Conservation (phyloP, 2,797 vertebrate genomes). For the Garrulus glandarius region DNA sequence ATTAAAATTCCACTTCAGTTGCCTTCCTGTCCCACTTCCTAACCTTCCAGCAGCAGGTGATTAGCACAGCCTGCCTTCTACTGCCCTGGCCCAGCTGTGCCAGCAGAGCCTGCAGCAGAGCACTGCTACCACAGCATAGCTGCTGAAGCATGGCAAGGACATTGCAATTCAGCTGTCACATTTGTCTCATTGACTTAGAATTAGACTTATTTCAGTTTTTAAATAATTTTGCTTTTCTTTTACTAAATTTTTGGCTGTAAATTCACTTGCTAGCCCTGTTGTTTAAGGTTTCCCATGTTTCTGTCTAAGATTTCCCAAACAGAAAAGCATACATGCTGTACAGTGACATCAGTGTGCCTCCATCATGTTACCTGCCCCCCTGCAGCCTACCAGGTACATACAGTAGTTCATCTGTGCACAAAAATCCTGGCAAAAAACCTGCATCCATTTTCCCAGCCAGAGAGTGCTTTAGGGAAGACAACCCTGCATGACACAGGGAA, state of each 20-base stretch:
- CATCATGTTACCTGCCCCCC: no score
- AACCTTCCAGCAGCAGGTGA: slow-evolving; percentile 55
- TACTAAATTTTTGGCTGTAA: neutral
- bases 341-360: neutral
- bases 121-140: rapidly evolving
- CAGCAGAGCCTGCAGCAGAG: neutral
- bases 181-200: neutral
- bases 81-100: neutral
- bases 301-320: neutral
- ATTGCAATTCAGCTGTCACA: rapidly evolving
- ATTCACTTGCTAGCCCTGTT: neutral
- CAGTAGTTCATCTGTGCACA: neutral
- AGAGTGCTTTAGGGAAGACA: neutral
- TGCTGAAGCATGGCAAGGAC: rapidly evolving
- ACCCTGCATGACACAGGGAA: neutral
- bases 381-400: rapidly evolving
- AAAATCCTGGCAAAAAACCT: neutral
- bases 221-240: neutral
- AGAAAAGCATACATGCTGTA: rapidly evolving
- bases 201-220: neutral
- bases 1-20: slow-evolving; percentile 64
- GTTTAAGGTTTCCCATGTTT: neutral
- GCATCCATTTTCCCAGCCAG: neutral
- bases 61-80: neutral
- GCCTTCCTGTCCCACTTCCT: slow-evolving; percentile 32